Evolutionary conservation across 2,113 vertebrate species (phyloP).

Genomic region (Laterallus jamaicensis): DNA sequence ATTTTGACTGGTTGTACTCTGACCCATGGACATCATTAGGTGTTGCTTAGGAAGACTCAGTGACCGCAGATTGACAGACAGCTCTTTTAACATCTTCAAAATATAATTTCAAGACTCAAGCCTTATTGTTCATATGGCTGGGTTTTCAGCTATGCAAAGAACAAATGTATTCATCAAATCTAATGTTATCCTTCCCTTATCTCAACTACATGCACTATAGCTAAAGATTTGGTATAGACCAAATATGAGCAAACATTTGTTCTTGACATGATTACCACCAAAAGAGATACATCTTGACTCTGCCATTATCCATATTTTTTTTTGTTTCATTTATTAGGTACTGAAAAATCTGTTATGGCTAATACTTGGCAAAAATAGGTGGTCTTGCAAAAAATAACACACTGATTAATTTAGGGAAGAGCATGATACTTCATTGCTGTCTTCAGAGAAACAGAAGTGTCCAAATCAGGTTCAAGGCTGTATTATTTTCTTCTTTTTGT

Average conservation of each 20-base stretch:
- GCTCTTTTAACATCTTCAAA: background rate
- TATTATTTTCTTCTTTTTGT: no score
- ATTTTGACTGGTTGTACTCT: background rate
- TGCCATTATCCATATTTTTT: background rate
- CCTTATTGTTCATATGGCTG: background rate
- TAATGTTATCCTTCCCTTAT: accelerated
- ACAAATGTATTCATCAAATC: background rate
- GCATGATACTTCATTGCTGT: background rate
- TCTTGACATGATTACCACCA: background rate
- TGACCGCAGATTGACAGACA: background rate
- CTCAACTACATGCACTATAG: background rate
- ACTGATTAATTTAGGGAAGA: background rate
- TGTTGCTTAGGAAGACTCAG: background rate
- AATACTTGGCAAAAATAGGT: background rate
- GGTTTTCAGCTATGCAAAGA: background rate
- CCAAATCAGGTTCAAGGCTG: background rate
- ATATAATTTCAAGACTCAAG: background rate
- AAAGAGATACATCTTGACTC: background rate
- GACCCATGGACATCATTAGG: background rate
- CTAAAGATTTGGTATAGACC: background rate
- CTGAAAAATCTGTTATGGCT: background rate
- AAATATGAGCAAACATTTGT: background rate
- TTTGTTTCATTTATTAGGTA: background rate
- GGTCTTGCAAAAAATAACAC: background rate
- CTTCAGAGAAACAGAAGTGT: background rate